phyloP scores from a whole-genome alignment of 2,797 vertebrate species.

The Podarcis lilfordi region DNA sequence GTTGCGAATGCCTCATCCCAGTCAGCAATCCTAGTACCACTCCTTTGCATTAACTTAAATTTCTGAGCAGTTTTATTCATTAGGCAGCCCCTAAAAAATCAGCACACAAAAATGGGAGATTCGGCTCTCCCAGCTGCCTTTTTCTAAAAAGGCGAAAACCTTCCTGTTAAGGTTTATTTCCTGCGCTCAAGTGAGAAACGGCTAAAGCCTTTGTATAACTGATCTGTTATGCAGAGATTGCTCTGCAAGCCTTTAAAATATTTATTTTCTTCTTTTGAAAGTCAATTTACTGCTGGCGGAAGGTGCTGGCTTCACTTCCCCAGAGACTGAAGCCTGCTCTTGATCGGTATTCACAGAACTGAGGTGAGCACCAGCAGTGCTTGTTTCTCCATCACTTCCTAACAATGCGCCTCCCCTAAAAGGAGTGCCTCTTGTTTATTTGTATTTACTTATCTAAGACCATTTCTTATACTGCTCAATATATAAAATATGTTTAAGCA shows the following conservation, averaged over 20 bases:
- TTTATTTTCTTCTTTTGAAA: background rate
- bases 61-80: background rate
- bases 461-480: too few species aligned
- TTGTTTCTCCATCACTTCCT: background rate
- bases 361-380: background rate
- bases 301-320: background rate
- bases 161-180: background rate
- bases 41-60: background rate
- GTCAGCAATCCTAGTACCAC: too few species aligned
- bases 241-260: background rate
- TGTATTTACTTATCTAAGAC: too few species aligned
- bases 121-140: background rate
- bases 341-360: background rate
- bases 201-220: background rate
- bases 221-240: fast-evolving
- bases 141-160: background rate
- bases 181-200: background rate
- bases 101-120: background rate
- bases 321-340: background rate
- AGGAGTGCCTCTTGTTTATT: background rate
- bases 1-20: too few species aligned
- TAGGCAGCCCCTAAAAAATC: background rate
- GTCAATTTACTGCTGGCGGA: background rate
- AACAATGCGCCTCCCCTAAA: background rate
- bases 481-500: too few species aligned